Evolutionary conservation across 2,113 vertebrate genomes (phyloP), one percentile per base, ranked within the genome.

Genomic region (Cyprinus carpio): DNA sequence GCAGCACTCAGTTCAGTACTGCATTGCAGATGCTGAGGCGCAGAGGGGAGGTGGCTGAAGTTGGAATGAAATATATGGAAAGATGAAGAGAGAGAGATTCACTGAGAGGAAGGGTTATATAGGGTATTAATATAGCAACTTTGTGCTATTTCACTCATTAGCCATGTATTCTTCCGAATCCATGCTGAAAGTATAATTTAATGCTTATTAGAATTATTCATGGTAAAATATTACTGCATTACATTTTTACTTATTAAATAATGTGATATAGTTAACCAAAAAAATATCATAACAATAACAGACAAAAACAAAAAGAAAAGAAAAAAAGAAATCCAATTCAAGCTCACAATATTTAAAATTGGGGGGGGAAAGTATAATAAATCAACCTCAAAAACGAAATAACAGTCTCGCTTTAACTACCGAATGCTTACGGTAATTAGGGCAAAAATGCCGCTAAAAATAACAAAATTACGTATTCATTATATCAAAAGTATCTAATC

Each of bases 21-120:
- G 88, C 88, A 89, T 88, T 89, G 88, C 88, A 89, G 88, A 84
- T 88, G 80, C 83, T 82, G 79, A 75, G 83, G 29, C 20, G 62
- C 29, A 82, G 46, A 62, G 46, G 74, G 79, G 75, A 82, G 84
- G 79, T 15, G 54, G 69, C 78, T 27, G 75, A 74, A 69, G 12
- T n/a, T 20, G 58, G 12, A 51, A 46, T 31, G 43, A 76, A 31
- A 40, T 25, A 31, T 4, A 64, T n/a, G 25, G 78, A 65, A 49
- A 81, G 1, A 49, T 13, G 74, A 18, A 27, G 64, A 87, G 58
- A 80, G 58, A 80, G 64, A 79, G 69, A 67, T n/a, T 49, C 43
- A 2, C 15, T 3, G 11, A 23, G 37, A 74, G 11, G 20, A 43
- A 23, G 71, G 20, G 71, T 43, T 74, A 43, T 43, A 6, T 11